Evolutionary conservation across 2,113 vertebrate species (phyloP), one percentile per base, ranked within the genome.

Genomic region (Otus sunia): DNA sequence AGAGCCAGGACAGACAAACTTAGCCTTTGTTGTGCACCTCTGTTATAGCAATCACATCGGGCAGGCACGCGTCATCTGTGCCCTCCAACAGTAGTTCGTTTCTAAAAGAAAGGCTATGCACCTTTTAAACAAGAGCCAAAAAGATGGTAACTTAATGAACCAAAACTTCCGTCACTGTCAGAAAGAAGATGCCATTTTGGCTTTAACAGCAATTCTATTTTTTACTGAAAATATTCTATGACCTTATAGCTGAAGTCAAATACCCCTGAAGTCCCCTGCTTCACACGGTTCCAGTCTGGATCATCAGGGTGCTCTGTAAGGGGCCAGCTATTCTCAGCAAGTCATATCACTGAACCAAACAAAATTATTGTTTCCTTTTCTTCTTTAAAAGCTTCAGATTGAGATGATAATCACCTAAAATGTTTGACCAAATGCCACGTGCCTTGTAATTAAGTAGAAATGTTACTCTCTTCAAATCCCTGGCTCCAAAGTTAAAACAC

Each of bases 271-370:
- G 37, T 39, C 5, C 64, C 19, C 9, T 0, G 1, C 20, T 79
- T 47, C 25, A 29, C 0, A 0, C 29, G 41, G 21, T 55, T 79
- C 72, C 59, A 47, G 41, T n/a, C 1, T 75, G 72, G 64, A 56
- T 67, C n/a, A 34, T 26, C 30, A 47, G 52, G 68, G 9, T 29
- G 37, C 12, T 39, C 32, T 43, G 22, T 37, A 76, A 86, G 36
- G 34, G 30, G 11, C 8, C 23, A 73, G 30, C 29, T 77, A 19
- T 32, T 47, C n/a, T 59, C 74, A 27, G 39, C 15, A 67, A 67
- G 26, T 36, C 45, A 5, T 23, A 73, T 12, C 29, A 64, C 0
- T 13, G 55, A 94, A 75, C 18, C 43, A 59, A 59, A 88, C 11
- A 86, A 27, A 73, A 52, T 45, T 85, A 5, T 43, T 72, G 19